Evolutionary conservation across 1,140 invertebrate species (phyloP).

Genomic region (Zaprionus tsacasi): DNA sequence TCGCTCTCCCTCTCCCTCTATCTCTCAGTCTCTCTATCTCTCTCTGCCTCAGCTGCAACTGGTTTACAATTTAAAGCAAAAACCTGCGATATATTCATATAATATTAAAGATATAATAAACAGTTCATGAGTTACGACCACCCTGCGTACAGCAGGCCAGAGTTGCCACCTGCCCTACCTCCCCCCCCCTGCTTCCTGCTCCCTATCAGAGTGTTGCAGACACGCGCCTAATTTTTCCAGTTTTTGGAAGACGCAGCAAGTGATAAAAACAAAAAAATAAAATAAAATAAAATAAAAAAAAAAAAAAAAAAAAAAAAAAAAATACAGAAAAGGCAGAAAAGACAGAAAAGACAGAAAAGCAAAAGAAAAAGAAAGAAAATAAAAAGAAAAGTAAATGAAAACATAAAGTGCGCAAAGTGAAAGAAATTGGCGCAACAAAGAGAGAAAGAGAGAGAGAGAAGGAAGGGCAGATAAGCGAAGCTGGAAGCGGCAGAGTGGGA

Average conservation of each 20-base stretch:
- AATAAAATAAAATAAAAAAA: slow-evolving; percentile 16
- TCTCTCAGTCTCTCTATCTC: too few species aligned
- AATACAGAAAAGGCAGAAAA: too few species aligned
- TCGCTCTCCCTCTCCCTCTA: neutral
- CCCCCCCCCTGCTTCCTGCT: neutral
- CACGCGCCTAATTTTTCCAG: slow-evolving; percentile 75
- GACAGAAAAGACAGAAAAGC: too few species aligned
- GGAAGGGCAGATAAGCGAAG: neutral
- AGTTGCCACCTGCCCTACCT: neutral
- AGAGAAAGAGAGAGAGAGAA: neutral
- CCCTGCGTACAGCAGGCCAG: neutral
- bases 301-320: slow-evolving; percentile 23
- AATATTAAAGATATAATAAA: slow-evolving; percentile 7
- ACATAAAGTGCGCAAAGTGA: slow-evolving; percentile 16
- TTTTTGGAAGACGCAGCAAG: slow-evolving; percentile 32
- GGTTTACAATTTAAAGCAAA: neutral
- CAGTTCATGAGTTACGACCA: slow-evolving; percentile 22
- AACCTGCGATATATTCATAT: neutral
- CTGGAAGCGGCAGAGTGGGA: neutral
- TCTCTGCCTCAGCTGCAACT: neutral
- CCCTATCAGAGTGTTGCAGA: slow-evolving; percentile 36
- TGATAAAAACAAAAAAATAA: slow-evolving; percentile 4
- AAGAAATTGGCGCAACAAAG: neutral
- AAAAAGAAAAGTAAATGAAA: slow-evolving; percentile 19
- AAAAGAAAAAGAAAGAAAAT: slow-evolving; percentile 21